phyloP scores from a whole-genome alignment of 2,113 vertebrate species.

The Archocentrus centrarchus region DNA sequence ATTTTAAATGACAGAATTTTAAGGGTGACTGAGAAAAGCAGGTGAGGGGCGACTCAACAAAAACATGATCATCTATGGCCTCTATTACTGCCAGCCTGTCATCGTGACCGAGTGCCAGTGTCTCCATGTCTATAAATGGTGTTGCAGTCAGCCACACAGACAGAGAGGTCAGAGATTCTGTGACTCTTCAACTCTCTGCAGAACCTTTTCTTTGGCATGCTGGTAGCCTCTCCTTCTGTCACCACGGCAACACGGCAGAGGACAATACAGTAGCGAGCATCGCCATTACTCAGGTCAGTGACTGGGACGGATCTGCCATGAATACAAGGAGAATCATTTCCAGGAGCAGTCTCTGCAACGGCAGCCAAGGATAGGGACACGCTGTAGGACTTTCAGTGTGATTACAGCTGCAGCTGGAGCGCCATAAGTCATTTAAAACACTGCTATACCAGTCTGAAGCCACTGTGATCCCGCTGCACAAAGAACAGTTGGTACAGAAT shows the following conservation, averaged over 20 bases:
- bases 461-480: constrained; percentile 5
- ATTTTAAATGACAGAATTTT: constrained; percentile 29
- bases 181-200: constrained; percentile 62
- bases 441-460: constrained; percentile 1
- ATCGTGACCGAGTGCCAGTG: constrained; percentile 10
- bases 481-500: neutral
- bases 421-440: constrained; percentile 12
- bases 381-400: constrained; percentile 13
- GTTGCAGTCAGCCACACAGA: constrained; percentile 44
- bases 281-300: constrained; percentile 72
- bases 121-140: constrained; percentile 41
- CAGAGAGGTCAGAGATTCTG: constrained; percentile 65
- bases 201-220: constrained; percentile 58
- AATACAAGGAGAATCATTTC: constrained; percentile 59
- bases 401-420: constrained; percentile 33
- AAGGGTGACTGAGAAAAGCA: constrained; percentile 47
- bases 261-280: constrained; percentile 63
- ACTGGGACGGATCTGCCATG: constrained; percentile 60
- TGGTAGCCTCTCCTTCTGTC: constrained; percentile 56
- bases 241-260: constrained; percentile 69
- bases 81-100: constrained; percentile 28
- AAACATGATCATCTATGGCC: constrained; percentile 41
- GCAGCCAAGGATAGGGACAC: constrained; percentile 25
- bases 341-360: constrained; percentile 42
- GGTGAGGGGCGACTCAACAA: constrained; percentile 23